These are phyloP conservation scores for Tyrannus savana DNA, from an alignment of 2,113 vertebrate genomes.

Conservation along the genomic window DNA sequence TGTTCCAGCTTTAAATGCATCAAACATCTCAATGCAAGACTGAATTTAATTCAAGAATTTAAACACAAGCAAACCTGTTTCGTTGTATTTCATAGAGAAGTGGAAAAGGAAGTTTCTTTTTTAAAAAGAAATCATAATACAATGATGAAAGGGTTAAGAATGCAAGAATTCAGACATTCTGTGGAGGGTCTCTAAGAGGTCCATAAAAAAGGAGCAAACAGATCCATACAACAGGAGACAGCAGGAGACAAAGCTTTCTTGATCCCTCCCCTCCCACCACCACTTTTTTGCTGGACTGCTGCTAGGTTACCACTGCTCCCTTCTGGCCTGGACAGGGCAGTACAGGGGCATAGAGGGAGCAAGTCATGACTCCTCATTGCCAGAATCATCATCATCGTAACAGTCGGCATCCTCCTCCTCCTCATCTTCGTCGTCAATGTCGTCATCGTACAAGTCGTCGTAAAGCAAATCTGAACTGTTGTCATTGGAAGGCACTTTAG, in stretches of 20 bases:
- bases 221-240: slow-evolving; percentile 75
- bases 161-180: slow-evolving; percentile 76
- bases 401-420: slow-evolving; percentile 89
- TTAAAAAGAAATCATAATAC: slow-evolving; percentile 65
- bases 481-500: slow-evolving; percentile 98
- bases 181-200: slow-evolving; percentile 74
- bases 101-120: slow-evolving; percentile 44
- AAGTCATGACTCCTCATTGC: slow-evolving; percentile 96
- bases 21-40: slow-evolving; percentile 70
- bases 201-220: slow-evolving; percentile 78
- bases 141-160: slow-evolving; percentile 75
- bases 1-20: slow-evolving; percentile 78
- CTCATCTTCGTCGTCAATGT: slow-evolving; percentile 93
- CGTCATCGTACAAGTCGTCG: slow-evolving; percentile 94
- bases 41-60: slow-evolving; percentile 73
- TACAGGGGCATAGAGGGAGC: slow-evolving; percentile 70
- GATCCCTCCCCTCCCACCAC: slow-evolving; percentile 2
- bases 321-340: slow-evolving; percentile 79
- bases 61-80: slow-evolving; percentile 71
- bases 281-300: slow-evolving; percentile 70
- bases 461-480: slow-evolving; percentile 98
- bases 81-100: slow-evolving; percentile 55
- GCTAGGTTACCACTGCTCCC: slow-evolving; percentile 76
- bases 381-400: slow-evolving; percentile 97
- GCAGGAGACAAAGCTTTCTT: slow-evolving; percentile 68